A percentile compares a stretch with the other conserved stretches of the same genome.
These are phyloP conservation scores for Chromoteleia sp. DNA, from an alignment of 2,888 invertebrate species.

Conservation along the genomic window DNA sequence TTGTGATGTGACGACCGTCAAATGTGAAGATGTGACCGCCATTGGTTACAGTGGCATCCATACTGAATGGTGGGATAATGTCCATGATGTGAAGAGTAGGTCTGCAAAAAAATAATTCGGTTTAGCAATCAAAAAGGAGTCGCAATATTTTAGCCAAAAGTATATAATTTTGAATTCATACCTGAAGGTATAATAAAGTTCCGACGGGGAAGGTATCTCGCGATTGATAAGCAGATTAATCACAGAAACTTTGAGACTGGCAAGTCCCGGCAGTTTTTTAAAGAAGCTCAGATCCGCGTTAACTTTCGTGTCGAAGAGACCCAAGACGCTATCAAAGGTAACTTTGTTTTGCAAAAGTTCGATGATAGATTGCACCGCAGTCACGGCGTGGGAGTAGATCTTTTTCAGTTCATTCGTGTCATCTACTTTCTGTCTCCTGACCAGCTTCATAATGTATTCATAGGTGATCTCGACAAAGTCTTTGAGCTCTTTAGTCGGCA, in stretches of 20 bases:
- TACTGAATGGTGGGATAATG: constrained; percentile 88
- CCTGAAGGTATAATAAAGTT: constrained; percentile 87
- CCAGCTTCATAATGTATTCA: constrained; percentile 86
- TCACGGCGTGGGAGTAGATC: constrained; percentile 87
- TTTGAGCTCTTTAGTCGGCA: constrained; percentile 88
- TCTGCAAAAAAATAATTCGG: constrained; percentile 67
- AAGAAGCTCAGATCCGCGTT: constrained; percentile 83
- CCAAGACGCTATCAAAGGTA: constrained; percentile 81
- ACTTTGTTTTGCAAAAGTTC: constrained; percentile 84
- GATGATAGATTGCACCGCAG: constrained; percentile 87
- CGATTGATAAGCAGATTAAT: constrained; percentile 87
- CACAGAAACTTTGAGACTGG: constrained; percentile 87
- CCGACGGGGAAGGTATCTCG: constrained; percentile 86
- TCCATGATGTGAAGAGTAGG: constrained; percentile 86
- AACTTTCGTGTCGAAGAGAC: constrained; percentile 82
- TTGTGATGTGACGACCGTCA: constrained; percentile 92
- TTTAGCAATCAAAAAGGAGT: not conserved
- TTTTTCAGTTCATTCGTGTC: constrained; percentile 88
- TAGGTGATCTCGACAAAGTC: constrained; percentile 87
- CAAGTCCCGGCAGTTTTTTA: constrained; percentile 86
- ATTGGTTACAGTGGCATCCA: constrained; percentile 89
- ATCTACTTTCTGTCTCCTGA: constrained; percentile 87
- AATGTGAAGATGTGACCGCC: constrained; percentile 95
- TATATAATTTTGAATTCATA: constrained; percentile 75
- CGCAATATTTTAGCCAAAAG: constrained; percentile 32